These are phyloP conservation scores for Eupithecia dodoneata DNA, from an alignment of 2,888 invertebrate species.

Conservation along the genomic window DNA sequence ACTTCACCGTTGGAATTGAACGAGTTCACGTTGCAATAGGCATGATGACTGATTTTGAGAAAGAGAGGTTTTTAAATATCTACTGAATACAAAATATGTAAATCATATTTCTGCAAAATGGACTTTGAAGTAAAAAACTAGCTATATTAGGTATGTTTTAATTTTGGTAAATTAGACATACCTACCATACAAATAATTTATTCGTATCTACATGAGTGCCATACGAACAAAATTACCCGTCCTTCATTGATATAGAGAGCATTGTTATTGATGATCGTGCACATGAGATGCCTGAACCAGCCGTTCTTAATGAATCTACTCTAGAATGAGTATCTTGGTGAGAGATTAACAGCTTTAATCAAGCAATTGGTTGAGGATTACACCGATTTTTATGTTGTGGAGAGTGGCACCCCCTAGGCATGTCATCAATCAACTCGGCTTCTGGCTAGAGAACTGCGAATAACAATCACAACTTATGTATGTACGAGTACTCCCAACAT, in stretches of 20 bases:
- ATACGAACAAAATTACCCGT: background rate
- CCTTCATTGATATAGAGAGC: background rate
- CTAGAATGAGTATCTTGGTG: slow-evolving; percentile 63
- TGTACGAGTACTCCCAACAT: no score
- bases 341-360: slow-evolving; percentile 80
- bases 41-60: no score
- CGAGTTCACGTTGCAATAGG: no score
- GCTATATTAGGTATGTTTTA: no score
- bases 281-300: slow-evolving; percentile 13
- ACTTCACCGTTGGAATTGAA: no score
- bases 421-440: slow-evolving; percentile 43
- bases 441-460: background rate
- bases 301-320: slow-evolving; percentile 6
- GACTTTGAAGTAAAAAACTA: no score
- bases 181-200: background rate
- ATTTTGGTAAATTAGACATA: no score
- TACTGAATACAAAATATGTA: no score
- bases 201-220: background rate
- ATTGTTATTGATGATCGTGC: background rate
- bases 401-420: slow-evolving; percentile 47
- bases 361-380: slow-evolving; percentile 79
- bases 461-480: background rate
- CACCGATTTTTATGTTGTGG: slow-evolving; percentile 75
- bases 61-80: no score
- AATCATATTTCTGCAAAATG: no score